Percentiles rank a stretch among this genome's conserved stretches.
phyloP scores from a whole-genome alignment of 2,797 vertebrate genomes.

The Nyctalus aviator region DNA sequence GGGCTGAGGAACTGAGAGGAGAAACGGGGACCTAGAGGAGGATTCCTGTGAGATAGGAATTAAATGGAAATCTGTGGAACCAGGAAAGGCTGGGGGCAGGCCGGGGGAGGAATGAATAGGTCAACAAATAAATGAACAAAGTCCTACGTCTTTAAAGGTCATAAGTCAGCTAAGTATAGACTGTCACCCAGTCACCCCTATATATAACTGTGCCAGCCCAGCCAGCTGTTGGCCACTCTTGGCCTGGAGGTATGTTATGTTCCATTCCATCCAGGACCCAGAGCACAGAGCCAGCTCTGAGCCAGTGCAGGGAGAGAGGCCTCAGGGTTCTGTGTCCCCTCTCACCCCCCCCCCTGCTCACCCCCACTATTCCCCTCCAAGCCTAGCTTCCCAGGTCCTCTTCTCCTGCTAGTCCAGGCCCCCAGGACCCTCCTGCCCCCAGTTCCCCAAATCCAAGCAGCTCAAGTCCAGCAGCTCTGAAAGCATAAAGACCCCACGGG shows the following conservation, averaged over 20 bases:
- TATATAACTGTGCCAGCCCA: conserved; percentile 81
- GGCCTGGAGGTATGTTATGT: conserved; percentile 23
- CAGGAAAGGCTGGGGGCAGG: neutral
- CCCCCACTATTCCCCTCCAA: neutral
- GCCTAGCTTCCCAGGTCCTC: neutral
- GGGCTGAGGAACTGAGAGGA: neutral
- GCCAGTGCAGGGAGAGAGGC: neutral
- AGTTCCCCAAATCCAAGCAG: neutral
- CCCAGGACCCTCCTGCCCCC: neutral
- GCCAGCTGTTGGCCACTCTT: conserved; percentile 67
- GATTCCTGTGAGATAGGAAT: neutral
- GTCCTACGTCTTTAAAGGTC: conserved; percentile 85
- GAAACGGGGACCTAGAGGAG: neutral
- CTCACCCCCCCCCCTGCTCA: accelerated
- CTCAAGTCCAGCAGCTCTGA: neutral
- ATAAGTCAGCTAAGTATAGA: conserved; percentile 89
- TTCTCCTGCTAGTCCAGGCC: neutral
- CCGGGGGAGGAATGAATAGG: neutral
- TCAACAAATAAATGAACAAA: conserved; percentile 65
- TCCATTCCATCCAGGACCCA: neutral
- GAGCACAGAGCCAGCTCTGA: neutral
- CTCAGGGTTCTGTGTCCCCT: neutral
- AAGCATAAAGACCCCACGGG: neutral
- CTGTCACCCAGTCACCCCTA: conserved; percentile 84
- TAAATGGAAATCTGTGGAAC: neutral